Conservation (phyloP, 1,140 invertebrate genomes). For the Oscheius sp. region DNA sequence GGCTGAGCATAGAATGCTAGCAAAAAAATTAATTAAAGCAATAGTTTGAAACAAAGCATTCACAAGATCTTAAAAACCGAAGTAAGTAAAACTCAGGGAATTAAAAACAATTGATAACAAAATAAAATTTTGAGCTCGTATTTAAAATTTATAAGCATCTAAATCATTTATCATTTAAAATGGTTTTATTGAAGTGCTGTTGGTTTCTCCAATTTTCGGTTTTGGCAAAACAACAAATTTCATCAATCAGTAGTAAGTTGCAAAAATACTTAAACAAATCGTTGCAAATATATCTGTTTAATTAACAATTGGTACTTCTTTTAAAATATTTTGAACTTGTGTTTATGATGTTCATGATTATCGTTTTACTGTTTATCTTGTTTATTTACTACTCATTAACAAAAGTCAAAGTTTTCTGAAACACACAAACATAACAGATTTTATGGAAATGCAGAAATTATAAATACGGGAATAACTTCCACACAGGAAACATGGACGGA, state of each 20-base stretch:
- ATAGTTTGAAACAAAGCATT: background rate
- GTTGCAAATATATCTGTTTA: background rate
- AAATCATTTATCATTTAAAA: too few species aligned
- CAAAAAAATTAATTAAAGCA: background rate
- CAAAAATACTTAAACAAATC: background rate
- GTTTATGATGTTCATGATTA: background rate
- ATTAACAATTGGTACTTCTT: background rate
- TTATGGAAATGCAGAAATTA: background rate
- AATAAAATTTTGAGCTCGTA: too few species aligned
- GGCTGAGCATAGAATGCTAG: background rate
- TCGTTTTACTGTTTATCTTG: background rate
- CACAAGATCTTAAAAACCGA: background rate
- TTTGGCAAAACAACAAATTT: background rate
- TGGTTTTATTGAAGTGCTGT: too few species aligned
- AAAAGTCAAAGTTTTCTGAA: background rate
- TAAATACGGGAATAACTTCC: background rate
- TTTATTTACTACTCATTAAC: too few species aligned
- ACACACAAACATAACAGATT: background rate
- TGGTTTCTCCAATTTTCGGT: too few species aligned
- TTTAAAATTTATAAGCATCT: too few species aligned
- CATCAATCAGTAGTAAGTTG: background rate
- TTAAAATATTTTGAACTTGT: background rate
- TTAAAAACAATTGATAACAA: too few species aligned
- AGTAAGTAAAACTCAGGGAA: background rate
- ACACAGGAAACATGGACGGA: too few species aligned